phyloP scores from a whole-genome alignment of 1,140 invertebrate species.

The Drosophila mauritiana region DNA sequence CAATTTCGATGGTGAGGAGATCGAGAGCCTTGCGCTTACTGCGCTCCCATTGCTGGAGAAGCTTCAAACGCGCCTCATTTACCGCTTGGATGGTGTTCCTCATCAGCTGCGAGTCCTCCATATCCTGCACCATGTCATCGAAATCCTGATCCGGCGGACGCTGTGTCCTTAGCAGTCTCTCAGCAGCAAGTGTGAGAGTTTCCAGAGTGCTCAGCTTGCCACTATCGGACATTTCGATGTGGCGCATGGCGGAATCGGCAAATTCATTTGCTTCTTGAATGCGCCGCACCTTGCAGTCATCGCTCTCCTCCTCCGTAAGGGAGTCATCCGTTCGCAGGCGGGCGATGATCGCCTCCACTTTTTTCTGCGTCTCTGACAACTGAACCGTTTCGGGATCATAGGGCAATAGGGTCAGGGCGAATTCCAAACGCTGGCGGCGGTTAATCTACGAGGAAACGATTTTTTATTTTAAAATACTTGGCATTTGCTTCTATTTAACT shows the following conservation, averaged over 20 bases:
- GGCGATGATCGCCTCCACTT: constrained; percentile 54
- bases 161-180: constrained; percentile 36
- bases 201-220: constrained; percentile 48
- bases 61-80: constrained; percentile 50
- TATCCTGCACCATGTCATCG: constrained; percentile 16
- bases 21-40: constrained; percentile 62
- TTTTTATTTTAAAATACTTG: background rate
- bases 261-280: constrained; percentile 41
- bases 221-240: constrained; percentile 51
- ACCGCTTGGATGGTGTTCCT: constrained; percentile 40
- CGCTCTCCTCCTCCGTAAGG: constrained; percentile 30
- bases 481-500: constrained; percentile 11
- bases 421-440: constrained; percentile 64
- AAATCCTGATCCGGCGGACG: background rate
- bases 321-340: constrained; percentile 38
- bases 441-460: constrained; percentile 17
- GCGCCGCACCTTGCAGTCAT: constrained; percentile 9
- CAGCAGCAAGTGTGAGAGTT: constrained; percentile 50
- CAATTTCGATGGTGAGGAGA: constrained; percentile 60
- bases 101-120: constrained; percentile 36
- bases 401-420: constrained; percentile 55
- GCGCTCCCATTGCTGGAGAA: constrained; percentile 58
- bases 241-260: constrained; percentile 55
- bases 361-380: constrained; percentile 31
- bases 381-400: constrained; percentile 43